Evolutionary conservation across 1,140 invertebrate species (phyloP), one percentile per base, ranked within the genome.

Genomic region (Acyrthosiphon pisum): DNA sequence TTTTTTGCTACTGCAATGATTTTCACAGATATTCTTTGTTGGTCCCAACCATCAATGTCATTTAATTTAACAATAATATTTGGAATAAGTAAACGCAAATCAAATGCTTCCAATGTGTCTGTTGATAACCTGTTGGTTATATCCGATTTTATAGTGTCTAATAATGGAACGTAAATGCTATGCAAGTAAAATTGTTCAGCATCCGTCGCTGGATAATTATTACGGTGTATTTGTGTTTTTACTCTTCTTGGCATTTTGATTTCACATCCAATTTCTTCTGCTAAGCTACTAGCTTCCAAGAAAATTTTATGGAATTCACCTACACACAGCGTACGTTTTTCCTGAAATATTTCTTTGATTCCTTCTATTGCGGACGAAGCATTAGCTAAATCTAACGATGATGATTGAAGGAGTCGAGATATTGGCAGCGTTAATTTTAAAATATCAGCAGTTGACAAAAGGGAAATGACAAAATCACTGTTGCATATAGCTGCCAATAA

Each of bases 101-200:
- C 81, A 83, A 83, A 83, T 83, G 35, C 81, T 83, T 37, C 81
- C 35, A 83, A 83, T 83, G 81, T 37, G 1, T 83, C 18, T 37
- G 76, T 81, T 81, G 14, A 81, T 81, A 81, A 81, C 76, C 76
- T 81, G 20, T 83, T 83, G 81, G 35, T 37, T 83, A 83, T 83
- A 83, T 83, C 81, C 23, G 81, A 83, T 83, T 83, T 83, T 22
- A 83, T 83, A 37, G 18, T 22, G 35, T 83, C 35, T 6, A 83
- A 83, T 83, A 83, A 83, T 83, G 81, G 35, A 83, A 83, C 81
- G 23, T 83, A 83, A 83, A 41, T 83, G 81, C 37, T 37, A 37
- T n/a, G n/a, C n/a, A n/a, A n/a, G n/a, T n/a, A n/a, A n/a, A n/a
- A n/a, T n/a, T n/a, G 20, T 83, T 83, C 81, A 83, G 81, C 81